Conservation (phyloP, 2,888 invertebrate species). For the Gandaritis pyraliata region DNA sequence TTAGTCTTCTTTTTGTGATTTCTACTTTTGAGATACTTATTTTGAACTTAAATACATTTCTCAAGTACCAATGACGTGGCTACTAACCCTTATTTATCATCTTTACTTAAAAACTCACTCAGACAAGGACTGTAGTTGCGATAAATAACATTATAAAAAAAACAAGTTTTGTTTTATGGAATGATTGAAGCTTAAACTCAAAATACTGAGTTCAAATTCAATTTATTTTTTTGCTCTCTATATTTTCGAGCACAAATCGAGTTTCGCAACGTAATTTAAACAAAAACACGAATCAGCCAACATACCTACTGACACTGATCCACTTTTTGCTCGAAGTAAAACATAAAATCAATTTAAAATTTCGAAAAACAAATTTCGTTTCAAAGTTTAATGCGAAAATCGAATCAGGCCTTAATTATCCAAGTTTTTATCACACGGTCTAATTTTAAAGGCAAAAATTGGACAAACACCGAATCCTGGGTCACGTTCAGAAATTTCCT, state of each 20-base stretch:
- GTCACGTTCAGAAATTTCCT: constrained; percentile 40
- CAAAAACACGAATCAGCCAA: constrained; percentile 23
- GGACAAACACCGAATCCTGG: constrained; percentile 36
- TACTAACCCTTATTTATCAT: not conserved
- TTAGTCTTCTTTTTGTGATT: constrained; percentile 28
- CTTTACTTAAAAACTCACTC: not conserved
- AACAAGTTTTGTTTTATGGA: not conserved
- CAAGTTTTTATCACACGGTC: constrained; percentile 43
- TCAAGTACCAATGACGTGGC: constrained; percentile 17
- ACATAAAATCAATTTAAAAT: constrained; percentile 33
- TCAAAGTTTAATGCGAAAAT: constrained; percentile 36
- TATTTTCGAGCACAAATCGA: constrained; percentile 21
- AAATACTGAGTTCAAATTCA: constrained; percentile 10
- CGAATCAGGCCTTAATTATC: constrained; percentile 42
- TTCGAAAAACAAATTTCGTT: constrained; percentile 32
- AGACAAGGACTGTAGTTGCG: not conserved
- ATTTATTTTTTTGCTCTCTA: constrained; percentile 25
- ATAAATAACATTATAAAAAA: not conserved
- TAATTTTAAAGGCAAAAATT: constrained; percentile 39
- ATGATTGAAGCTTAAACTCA: not conserved
- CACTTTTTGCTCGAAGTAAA: constrained; percentile 26
- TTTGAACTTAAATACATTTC: constrained; percentile 17
- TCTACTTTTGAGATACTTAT: constrained; percentile 17
- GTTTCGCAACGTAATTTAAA: constrained; percentile 29
- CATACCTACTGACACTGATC: constrained; percentile 11